phyloP scores from a whole-genome alignment of 2,888 invertebrate genomes.

The Tipula vernalis region DNA sequence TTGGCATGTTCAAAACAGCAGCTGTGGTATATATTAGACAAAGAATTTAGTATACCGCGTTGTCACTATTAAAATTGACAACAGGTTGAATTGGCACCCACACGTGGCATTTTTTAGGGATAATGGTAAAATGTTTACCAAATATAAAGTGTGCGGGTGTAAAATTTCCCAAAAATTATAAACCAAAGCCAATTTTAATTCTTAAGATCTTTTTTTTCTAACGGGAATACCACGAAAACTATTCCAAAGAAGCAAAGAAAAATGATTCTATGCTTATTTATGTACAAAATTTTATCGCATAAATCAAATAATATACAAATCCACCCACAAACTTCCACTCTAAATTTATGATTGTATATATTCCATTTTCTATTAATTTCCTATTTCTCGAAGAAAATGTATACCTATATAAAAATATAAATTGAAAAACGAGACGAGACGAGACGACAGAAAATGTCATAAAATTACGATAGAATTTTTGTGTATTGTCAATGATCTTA shows the following conservation, averaged over 20 bases:
- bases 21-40: too few relatives aligned
- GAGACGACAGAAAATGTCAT: neutral
- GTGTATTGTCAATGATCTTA: neutral
- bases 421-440: neutral
- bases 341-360: neutral
- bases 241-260: neutral
- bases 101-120: too few relatives aligned
- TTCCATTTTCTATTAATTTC: neutral
- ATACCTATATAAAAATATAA: neutral
- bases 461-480: neutral
- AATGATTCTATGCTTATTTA: neutral
- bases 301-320: neutral
- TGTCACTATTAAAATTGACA: too few relatives aligned
- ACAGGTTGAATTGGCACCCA: too few relatives aligned
- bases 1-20: too few relatives aligned
- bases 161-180: too few relatives aligned
- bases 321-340: neutral
- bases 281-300: neutral
- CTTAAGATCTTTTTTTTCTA: too few relatives aligned
- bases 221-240: too few relatives aligned
- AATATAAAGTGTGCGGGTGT: too few relatives aligned
- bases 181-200: too few relatives aligned
- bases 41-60: too few relatives aligned
- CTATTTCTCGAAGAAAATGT: neutral
- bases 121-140: too few relatives aligned